Evolutionary conservation across 2,888 invertebrate genomes (phyloP).

Genomic region (Callimorpha dominula): DNA sequence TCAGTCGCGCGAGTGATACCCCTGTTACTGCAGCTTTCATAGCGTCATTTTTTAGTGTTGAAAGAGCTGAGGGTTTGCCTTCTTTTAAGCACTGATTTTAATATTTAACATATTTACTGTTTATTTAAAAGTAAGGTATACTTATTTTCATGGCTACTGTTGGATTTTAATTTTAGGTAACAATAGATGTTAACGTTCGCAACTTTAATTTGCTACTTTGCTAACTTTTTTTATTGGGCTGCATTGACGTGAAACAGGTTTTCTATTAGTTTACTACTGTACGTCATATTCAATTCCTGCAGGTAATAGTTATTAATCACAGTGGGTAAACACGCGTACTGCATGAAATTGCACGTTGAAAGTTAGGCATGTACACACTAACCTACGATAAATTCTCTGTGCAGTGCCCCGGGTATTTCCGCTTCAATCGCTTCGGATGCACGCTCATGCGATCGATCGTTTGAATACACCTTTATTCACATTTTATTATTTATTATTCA

Average conservation of each 20-base stretch:
- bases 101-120: too few relatives aligned
- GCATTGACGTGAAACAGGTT: constrained; percentile 4
- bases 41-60: too few relatives aligned
- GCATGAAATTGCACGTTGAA: constrained; percentile 58
- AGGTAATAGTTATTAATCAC: constrained; percentile 46
- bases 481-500: constrained; percentile 66
- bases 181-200: too few relatives aligned
- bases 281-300: constrained; percentile 30
- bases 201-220: not conserved
- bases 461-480: constrained; percentile 76
- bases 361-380: constrained; percentile 64
- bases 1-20: too few relatives aligned
- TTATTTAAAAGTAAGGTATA: too few relatives aligned
- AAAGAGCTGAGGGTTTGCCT: too few relatives aligned
- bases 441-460: constrained; percentile 75
- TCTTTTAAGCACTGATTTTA: too few relatives aligned
- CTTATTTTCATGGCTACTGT: not conserved
- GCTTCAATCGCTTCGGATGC: constrained; percentile 79
- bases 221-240: constrained; percentile 4
- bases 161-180: not conserved
- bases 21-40: too few relatives aligned
- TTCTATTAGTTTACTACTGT: constrained; percentile 30
- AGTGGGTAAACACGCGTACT: constrained; percentile 37
- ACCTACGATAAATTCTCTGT: constrained; percentile 79
- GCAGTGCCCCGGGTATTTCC: constrained; percentile 78